Evolutionary conservation across 2,797 vertebrate genomes (phyloP), one percentile per base, ranked within the genome.

Genomic region (Balearica regulorum): DNA sequence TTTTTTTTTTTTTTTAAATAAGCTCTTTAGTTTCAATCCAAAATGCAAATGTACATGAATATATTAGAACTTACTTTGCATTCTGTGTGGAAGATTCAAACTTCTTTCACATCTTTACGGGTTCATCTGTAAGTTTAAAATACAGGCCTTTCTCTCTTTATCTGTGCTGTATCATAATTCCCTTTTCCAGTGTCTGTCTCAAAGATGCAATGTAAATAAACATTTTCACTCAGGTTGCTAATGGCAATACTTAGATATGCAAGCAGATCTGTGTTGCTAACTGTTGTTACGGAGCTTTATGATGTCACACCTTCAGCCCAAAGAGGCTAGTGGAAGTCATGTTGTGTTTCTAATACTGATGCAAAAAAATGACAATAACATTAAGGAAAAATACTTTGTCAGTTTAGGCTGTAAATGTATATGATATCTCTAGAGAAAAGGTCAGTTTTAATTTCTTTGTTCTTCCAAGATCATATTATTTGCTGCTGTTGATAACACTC

Each of bases 391-490:
- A 73, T 64, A 88, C 44, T 68, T 76, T 62, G n/a, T 77, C 46
- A 64, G 31, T 87, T 89, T 86, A 57, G n/a, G 37, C 20, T 87
- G 35, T 71, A 95, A 92, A 84, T 39, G 8, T 29, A 41, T 83
- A 55, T 29, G 41, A 79, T 76, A 53, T 43, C 68, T 82, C 43
- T 22, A 70, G 53, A 76, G 61, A 70, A 88, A 96, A 96, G 80
- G 61, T 88, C 90, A 87, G 26, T 62, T 92, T 76, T 95, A 46
- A 71, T 84, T 94, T 93, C 53, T 46, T 80, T 93, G 37, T 57
- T 88, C 82, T 94, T 94, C 88, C 64, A 70, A 90, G 35, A 18
- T 96, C 20, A 17, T 65, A 76, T 93, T 89, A 83, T 93, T 95
- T 77, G 13, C 26, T 78, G 37, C 12, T 69, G 26, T 70, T 97